A percentile compares a stretch with the other conserved stretches of the same genome.
Conservation (phyloP, 2,888 invertebrate species). For the Eueremaeus valkanovi region DNA sequence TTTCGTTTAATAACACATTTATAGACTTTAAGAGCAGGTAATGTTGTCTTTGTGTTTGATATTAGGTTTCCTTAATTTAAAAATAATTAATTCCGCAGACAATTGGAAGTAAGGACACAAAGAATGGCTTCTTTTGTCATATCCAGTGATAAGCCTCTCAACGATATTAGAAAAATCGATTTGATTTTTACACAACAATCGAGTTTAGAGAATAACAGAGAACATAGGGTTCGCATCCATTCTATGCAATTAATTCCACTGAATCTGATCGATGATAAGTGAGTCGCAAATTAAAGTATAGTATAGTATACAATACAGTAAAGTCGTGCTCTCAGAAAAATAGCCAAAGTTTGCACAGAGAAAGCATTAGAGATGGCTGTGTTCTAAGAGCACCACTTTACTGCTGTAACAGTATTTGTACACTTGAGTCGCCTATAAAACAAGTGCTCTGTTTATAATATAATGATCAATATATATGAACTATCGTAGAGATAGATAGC, state of each 20-base stretch:
- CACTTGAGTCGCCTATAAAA: too few species aligned
- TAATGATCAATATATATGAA: too few species aligned
- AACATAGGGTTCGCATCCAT: not conserved
- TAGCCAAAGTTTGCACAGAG: too few species aligned
- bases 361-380: too few species aligned
- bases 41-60: not conserved
- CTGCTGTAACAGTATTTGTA: too few species aligned
- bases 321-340: too few species aligned
- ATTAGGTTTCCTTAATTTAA: not conserved
- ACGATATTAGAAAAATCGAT: not conserved
- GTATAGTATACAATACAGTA: too few species aligned
- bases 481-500: too few species aligned
- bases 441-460: too few species aligned
- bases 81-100: not conserved
- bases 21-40: not conserved
- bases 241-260: constrained; percentile 7
- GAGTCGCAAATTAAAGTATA: too few species aligned
- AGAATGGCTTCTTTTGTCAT: not conserved
- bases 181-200: not conserved
- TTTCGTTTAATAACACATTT: constrained; percentile 13
- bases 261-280: constrained; percentile 5
- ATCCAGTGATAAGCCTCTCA: not conserved
- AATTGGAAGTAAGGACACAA: not conserved
- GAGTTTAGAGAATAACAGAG: not conserved
- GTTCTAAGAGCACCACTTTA: too few species aligned